Evolutionary conservation across 2,888 invertebrate species (phyloP), one percentile per base, ranked within the genome.

Genomic region (Proisotoma minuta): DNA sequence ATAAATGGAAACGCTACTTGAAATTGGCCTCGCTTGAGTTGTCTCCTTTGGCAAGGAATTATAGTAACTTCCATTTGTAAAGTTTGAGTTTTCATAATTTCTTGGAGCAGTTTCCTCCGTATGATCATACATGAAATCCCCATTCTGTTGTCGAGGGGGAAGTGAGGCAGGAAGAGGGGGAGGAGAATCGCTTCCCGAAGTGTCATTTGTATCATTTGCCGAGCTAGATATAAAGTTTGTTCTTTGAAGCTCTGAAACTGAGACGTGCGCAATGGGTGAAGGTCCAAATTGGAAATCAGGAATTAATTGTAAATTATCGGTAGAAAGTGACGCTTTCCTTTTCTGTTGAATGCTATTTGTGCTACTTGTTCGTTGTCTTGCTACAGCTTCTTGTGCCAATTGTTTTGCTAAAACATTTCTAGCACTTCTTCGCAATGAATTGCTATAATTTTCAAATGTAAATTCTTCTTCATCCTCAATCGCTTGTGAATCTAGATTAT

Each of bases 391-490:
- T 49, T 63, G 49, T 12, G 66, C 60, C 40, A 63, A 26, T 26
- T 66, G 66, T 47, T 40, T 54, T 20, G 63, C 63, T 20, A 66
- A 56, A 5, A 66, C 39, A 24, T 66, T 66, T 1, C 66, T 28
- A 3, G 66, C 66, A 57, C 66, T 66, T 34, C 59, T 60, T 28
- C 66, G 24, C 29, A 66, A 39, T 4, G 66, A 66, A 22, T 63
- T 61, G 27, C 60, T 66, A 26, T 66, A 66, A 24, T 51, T 60
- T n/a, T 59, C 34, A 26, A 66, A 56, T n/a, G 58, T 60, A 27
- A 66, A 52, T 1, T 43, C 56, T 5, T 66, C 66, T 34, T 61
- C 23, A n/a, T 66, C 66, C 34, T 66, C 66, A 28, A 59, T 58
- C 10, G 57, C 27, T 8, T 59, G 20, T 5, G 26, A 12, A 8